Percentiles rank a stretch among this genome's conserved stretches.
phyloP scores from a whole-genome alignment of 37 sponge, comb jelly and placozoan species.

The Bolinopsis microptera region DNA sequence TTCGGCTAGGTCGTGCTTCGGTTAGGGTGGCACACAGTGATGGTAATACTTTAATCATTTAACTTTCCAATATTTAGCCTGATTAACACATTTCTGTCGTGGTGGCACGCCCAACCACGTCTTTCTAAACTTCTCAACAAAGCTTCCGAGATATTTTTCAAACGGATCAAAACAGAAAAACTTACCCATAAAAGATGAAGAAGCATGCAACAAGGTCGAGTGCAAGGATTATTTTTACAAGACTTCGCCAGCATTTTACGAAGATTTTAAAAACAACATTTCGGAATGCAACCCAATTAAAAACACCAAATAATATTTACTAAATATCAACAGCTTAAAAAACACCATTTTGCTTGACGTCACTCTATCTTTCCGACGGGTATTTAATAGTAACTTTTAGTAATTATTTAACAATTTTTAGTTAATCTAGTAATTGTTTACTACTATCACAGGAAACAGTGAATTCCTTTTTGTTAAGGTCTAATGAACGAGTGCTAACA shows the following conservation, averaged over 20 bases:
- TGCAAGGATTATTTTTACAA: not conserved
- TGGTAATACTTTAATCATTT: no score
- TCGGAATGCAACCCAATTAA: not conserved
- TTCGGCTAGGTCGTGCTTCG: no score
- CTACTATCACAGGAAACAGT: no score
- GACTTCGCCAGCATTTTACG: not conserved
- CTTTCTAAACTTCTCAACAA: no score
- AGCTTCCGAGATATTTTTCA: not conserved
- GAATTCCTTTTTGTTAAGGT: no score
- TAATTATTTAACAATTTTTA: not conserved
- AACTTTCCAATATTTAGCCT: no score
- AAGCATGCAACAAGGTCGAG: not conserved
- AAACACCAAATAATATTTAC: no score
- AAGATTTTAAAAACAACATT: constrained; percentile 8
- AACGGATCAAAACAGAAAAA: not conserved
- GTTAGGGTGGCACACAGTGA: no score
- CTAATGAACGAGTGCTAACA: no score
- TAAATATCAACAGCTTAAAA: not conserved
- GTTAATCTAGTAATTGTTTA: no score
- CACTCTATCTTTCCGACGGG: not conserved
- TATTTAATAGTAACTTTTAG: not conserved
- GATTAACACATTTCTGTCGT: no score
- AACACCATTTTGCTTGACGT: not conserved
- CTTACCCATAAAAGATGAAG: not conserved
- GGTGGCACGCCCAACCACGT: no score